phyloP scores from a whole-genome alignment of 2,888 invertebrate species.

The Aquatica leii region DNA sequence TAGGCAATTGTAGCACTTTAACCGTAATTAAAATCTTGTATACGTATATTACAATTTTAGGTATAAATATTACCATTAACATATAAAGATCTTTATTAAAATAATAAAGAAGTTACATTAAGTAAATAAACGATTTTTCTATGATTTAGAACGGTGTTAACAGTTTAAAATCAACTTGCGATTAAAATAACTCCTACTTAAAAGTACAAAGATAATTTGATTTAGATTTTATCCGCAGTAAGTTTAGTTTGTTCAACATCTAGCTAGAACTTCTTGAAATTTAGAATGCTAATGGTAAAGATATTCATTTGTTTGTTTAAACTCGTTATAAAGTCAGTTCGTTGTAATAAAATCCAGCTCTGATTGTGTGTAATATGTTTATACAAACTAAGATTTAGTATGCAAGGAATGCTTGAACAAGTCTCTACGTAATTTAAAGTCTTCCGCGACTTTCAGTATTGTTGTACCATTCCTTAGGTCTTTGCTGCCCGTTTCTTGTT shows the following conservation, averaged over 20 bases:
- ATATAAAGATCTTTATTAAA: neutral
- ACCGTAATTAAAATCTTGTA: constrained; percentile 4
- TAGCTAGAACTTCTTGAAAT: constrained; percentile 22
- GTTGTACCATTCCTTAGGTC: constrained; percentile 41
- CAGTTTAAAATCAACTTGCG: constrained; percentile 8
- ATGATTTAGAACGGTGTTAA: constrained; percentile 7
- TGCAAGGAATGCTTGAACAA: constrained; percentile 53
- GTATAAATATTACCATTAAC: neutral
- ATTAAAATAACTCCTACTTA: constrained; percentile 8
- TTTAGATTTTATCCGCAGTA: constrained; percentile 9
- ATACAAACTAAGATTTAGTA: constrained; percentile 58
- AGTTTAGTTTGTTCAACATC: constrained; percentile 11
- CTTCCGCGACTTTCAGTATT: constrained; percentile 54
- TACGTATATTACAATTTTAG: neutral
- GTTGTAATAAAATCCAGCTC: constrained; percentile 53
- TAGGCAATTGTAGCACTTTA: neutral
- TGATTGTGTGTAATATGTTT: constrained; percentile 58
- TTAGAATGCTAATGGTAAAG: constrained; percentile 44
- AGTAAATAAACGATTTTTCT: no score
- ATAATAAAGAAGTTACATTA: no score
- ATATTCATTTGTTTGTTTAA: constrained; percentile 47
- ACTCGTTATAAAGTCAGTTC: constrained; percentile 54
- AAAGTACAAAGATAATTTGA: constrained; percentile 16
- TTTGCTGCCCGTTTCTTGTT: constrained; percentile 56
- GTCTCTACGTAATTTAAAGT: constrained; percentile 56